Evolutionary conservation across 2,113 vertebrate genomes (phyloP).

Genomic region (Nyctereutes procyonoides): DNA sequence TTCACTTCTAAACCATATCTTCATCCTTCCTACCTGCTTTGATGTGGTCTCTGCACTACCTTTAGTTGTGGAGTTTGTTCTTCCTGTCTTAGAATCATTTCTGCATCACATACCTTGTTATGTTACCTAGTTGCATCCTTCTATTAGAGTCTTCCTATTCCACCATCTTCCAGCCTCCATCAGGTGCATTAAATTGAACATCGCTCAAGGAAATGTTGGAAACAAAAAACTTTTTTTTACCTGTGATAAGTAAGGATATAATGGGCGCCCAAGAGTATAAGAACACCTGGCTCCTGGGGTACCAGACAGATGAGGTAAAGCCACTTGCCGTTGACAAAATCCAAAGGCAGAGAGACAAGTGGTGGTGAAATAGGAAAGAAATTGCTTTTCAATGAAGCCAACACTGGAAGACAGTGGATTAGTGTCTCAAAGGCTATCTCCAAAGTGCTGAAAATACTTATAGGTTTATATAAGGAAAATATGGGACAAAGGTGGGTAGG

Average conservation of each 20-base stretch:
- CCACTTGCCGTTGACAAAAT: neutral
- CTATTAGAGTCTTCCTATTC: neutral
- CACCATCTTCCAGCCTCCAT: neutral
- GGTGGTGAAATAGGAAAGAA: neutral
- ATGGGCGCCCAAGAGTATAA: neutral
- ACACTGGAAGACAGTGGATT: neutral
- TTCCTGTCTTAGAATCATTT: neutral
- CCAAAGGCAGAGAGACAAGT: neutral
- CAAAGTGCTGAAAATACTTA: neutral
- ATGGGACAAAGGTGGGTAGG: neutral
- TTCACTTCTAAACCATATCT: neutral
- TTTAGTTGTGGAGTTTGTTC: neutral
- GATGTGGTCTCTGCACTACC: neutral
- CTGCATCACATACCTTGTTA: neutral
- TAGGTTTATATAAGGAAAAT: neutral
- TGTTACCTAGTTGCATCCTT: neutral
- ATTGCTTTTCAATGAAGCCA: neutral
- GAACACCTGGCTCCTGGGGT: neutral
- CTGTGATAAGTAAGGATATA: neutral
- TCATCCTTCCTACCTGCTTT: neutral
- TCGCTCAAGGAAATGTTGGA: neutral
- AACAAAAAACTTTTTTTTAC: neutral
- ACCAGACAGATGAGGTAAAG: neutral
- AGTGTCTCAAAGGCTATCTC: neutral
- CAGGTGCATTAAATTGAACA: neutral